Conservation (phyloP, 2,797 vertebrate species). For the Acridotheres tristis region DNA sequence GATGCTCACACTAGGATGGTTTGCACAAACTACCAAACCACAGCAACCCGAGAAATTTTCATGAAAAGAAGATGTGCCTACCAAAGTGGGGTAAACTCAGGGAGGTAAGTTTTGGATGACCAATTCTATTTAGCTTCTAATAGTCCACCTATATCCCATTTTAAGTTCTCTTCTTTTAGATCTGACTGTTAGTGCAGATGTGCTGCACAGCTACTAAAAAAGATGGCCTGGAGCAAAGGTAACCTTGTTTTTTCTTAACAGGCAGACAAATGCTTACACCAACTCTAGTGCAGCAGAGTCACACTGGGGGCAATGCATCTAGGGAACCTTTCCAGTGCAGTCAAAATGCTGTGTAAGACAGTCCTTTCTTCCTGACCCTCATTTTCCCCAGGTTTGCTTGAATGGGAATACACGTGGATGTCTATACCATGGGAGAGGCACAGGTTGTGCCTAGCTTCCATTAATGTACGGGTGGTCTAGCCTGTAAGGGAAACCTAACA, state of each 20-base stretch:
- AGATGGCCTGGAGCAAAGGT: neutral
- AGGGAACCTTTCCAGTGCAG: neutral
- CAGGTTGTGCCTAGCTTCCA: neutral
- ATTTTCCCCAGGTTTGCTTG: neutral
- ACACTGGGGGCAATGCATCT: rapidly evolving
- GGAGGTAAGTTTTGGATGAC: neutral
- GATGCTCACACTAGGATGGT: neutral
- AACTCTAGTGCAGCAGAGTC: neutral
- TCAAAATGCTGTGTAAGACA: neutral
- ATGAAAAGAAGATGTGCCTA: neutral
- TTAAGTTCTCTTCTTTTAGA: neutral
- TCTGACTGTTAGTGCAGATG: neutral
- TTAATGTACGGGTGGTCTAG: neutral
- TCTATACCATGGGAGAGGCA: neutral
- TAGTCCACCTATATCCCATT: neutral
- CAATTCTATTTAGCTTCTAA: neutral
- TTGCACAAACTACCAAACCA: neutral
- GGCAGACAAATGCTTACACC: neutral
- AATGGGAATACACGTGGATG: neutral
- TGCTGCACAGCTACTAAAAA: neutral
- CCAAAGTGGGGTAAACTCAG: neutral
- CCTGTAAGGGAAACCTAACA: neutral
- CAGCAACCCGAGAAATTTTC: neutral
- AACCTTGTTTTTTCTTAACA: neutral
- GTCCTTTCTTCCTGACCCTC: neutral